A percentile compares a stretch with the other conserved stretches of the same genome.
Evolutionary conservation across 2,888 invertebrate species (phyloP).

Genomic region (Seladonia tumulorum): DNA sequence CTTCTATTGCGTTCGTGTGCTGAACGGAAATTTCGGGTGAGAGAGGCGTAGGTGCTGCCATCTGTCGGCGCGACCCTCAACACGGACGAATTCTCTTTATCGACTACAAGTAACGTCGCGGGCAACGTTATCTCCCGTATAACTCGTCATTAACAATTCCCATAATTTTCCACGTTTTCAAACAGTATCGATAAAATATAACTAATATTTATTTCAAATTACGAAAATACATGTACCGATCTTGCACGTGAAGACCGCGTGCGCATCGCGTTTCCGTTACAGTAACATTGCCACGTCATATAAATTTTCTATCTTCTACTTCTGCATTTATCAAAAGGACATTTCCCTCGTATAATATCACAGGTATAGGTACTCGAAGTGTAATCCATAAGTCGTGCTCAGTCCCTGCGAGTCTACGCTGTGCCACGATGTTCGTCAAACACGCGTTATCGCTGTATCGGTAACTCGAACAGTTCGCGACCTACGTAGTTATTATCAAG

Average conservation of each 20-base stretch:
- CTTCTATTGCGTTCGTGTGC: background rate
- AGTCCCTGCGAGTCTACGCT: background rate
- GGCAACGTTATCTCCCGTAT: background rate
- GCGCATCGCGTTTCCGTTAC: slow-evolving; percentile 9
- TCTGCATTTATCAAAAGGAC: slow-evolving; percentile 33
- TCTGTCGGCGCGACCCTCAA: slow-evolving; percentile 29
- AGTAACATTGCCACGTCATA: background rate
- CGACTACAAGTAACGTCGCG: slow-evolving; percentile 46
- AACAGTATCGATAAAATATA: slow-evolving; percentile 27
- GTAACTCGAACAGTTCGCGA: background rate
- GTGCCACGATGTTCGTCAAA: background rate
- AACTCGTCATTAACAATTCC: slow-evolving; percentile 6
- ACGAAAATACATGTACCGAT: slow-evolving; percentile 52
- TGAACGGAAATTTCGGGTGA: background rate
- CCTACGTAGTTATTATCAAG: slow-evolving; percentile 24
- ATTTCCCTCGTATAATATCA: slow-evolving; percentile 46
- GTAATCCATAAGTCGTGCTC: slow-evolving; percentile 22
- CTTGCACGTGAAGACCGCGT: background rate
- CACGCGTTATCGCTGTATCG: slow-evolving; percentile 10
- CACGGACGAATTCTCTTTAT: slow-evolving; percentile 12
- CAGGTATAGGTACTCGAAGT: slow-evolving; percentile 62
- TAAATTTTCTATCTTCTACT: slow-evolving; percentile 26
- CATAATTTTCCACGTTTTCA: background rate
- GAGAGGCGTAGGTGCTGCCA: slow-evolving; percentile 45
- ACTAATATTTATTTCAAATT: slow-evolving; percentile 39